phyloP scores from a whole-genome alignment of 1,140 invertebrate genomes.

The Drosophila quadrilineata region DNA sequence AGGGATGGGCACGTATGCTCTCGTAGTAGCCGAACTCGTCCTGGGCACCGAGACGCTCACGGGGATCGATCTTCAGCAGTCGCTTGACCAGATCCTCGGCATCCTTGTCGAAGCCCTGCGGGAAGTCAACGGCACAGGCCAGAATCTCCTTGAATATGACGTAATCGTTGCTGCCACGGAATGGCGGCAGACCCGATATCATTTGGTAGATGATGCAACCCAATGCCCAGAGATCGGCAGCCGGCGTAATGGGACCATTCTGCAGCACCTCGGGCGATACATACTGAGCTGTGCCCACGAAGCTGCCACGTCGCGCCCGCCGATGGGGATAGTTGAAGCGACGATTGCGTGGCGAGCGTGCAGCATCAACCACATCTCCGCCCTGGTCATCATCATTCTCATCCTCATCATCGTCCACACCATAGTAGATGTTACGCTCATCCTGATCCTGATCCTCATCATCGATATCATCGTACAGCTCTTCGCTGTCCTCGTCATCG shows the following conservation, averaged over 20 bases:
- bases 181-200: conserved; percentile 95
- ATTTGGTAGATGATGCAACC: conserved; percentile 99
- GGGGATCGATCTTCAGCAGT: conserved; percentile 91
- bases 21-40: conserved; percentile 89
- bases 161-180: conserved; percentile 96
- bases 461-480: conserved; percentile 50
- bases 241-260: conserved; percentile 89
- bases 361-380: not conserved
- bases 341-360: conserved; percentile 11
- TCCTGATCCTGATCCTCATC: conserved; percentile 44
- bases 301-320: conserved; percentile 86
- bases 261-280: conserved; percentile 97
- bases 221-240: conserved; percentile 98
- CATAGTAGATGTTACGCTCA: conserved; percentile 30
- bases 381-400: conserved; percentile 16
- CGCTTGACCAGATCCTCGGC: conserved; percentile 94
- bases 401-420: conserved; percentile 9
- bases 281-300: conserved; percentile 99
- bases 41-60: conserved; percentile 90
- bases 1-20: conserved; percentile 91
- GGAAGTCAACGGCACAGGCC: conserved; percentile 95
- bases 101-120: conserved; percentile 91
- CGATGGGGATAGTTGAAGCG: not conserved
- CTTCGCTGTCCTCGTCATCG: conserved; percentile 65
- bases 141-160: conserved; percentile 98